Evolutionary conservation across 1,140 invertebrate species (phyloP), one percentile per base, ranked within the genome.

Genomic region (Cataglyphis hispanica): DNA sequence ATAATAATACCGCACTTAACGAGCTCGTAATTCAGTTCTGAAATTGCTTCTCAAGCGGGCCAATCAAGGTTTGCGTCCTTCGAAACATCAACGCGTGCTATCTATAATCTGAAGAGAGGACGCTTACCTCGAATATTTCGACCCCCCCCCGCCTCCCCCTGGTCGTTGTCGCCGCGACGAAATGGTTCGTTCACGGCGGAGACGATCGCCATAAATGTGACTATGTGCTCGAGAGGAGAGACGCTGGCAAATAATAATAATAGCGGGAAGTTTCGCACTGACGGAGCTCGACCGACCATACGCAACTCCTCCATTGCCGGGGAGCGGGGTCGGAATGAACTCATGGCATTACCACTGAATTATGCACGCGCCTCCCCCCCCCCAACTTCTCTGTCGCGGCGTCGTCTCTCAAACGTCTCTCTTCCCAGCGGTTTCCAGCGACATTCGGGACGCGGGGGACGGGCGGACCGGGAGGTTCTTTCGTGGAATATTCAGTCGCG

Each of bases 341-440:
- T 80, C 85, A 63, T 50, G 67, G 66, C 84, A 87, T 91, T 90
- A 91, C 81, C 61, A 85, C 69, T 91, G 86, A 91, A 91, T 91
- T 91, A 91, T 91, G 90, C 90, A 91, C 90, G 76, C 80, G 64
- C 75, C 2, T 43, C 40, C 40, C 37, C 34, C 34, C 1, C 13
- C 46, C 53, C 34, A 64, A 87, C 70, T 60, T 60, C 63, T 56
- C 46, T 4, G 25, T 11, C 46, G 19, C 53, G 66, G 34, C 63
- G 40, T 84, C 74, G 75, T 75, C 78, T 78, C 85, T 87, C 74
- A 85, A 89, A 90, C 87, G 85, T 87, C 87, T 89, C 76, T 60
- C 72, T 70, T 56, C 70, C 58, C 8, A 60, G 80, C 61, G 83
- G 87, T 84, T 87, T 72, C 31, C 11, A 4, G 11, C 50, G 60